Evolutionary conservation across 2,113 vertebrate genomes (phyloP).

Genomic region (Lates calcarifer): DNA sequence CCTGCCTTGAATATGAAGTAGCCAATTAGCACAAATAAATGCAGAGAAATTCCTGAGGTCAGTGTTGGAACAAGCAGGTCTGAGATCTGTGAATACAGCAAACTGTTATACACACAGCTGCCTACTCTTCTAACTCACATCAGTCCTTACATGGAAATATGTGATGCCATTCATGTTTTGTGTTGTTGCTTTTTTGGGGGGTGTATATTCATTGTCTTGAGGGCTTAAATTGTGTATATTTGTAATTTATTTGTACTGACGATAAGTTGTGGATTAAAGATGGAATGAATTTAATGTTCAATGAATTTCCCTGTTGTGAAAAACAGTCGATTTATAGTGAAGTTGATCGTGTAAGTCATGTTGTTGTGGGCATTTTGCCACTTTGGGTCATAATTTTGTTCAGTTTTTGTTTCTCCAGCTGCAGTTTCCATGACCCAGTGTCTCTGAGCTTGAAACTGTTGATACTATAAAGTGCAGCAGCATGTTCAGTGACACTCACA

Average conservation of each 20-base stretch:
- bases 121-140: conserved; percentile 4
- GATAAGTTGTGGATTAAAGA: conserved; percentile 30
- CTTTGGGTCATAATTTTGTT: conserved; percentile 2
- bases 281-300: conserved; percentile 13
- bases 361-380: conserved; percentile 23
- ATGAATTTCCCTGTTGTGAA: conserved; percentile 30
- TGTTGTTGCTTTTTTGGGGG: conserved; percentile 9
- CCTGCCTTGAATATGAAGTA: conserved; percentile 3
- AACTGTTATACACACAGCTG: neutral
- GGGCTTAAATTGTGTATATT: conserved; percentile 58
- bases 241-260: conserved; percentile 77
- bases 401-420: neutral
- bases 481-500: neutral
- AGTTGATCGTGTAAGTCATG: conserved; percentile 17
- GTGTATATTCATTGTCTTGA: conserved; percentile 37
- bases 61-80: conserved; percentile 14
- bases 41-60: neutral
- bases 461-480: neutral
- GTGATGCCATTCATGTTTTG: conserved; percentile 35
- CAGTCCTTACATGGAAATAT: neutral
- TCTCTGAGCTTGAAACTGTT: neutral
- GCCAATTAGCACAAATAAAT: neutral
- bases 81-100: conserved; percentile 63
- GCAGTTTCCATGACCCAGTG: neutral
- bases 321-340: conserved; percentile 16